Evolutionary conservation across 1,140 invertebrate genomes (phyloP), one percentile per base, ranked within the genome.

Genomic region (Zaprionus nigranus): DNA sequence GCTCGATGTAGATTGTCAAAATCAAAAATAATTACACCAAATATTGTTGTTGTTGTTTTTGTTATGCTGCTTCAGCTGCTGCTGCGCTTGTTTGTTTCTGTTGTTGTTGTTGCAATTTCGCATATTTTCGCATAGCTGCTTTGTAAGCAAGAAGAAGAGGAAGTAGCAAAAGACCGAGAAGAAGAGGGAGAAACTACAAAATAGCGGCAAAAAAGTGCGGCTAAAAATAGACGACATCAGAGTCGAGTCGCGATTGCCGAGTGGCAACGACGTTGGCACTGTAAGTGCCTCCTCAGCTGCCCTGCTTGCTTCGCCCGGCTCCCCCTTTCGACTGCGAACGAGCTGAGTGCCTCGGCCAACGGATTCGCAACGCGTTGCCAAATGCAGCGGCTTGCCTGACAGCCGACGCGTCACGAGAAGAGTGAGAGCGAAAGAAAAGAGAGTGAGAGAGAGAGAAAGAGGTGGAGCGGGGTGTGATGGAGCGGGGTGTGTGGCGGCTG

Each of bases 21-120:
- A 84, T 84, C 81, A 84, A 81, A 84, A 85, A 81, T 85, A 84
- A 84, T 84, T 84, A 78, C 74, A 78, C 64, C 62, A 78, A 80
- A 80, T 84, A 77, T 68, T 63, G 66, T 79, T 72, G 7, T 34
- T 24, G 4, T 9, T 36, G 26, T 51, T 64, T 36, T 56, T 53
- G 34, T 46, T 62, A 34, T 43, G 43, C 30, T 53, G 51, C 6
- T 28, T 9, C 28, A 30, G 61, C 13, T 26, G 30, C 38, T 46
- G 43, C 26, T 63, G 40, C 36, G 36, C 36, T 38, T 38, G 30
- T 34, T 34, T 34, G 9, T 34, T 34, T 9, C 9, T 34, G 9
- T 34, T 20, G 12, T 40, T 69, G 63, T 53, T 73, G 57, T 20
- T 59, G 57, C 64, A 60, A 60, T 76, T 86, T 86, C 56, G 73